Evolutionary conservation across 2,888 invertebrate genomes (phyloP), one percentile per base, ranked within the genome.

Genomic region (Isoperla grammatica): DNA sequence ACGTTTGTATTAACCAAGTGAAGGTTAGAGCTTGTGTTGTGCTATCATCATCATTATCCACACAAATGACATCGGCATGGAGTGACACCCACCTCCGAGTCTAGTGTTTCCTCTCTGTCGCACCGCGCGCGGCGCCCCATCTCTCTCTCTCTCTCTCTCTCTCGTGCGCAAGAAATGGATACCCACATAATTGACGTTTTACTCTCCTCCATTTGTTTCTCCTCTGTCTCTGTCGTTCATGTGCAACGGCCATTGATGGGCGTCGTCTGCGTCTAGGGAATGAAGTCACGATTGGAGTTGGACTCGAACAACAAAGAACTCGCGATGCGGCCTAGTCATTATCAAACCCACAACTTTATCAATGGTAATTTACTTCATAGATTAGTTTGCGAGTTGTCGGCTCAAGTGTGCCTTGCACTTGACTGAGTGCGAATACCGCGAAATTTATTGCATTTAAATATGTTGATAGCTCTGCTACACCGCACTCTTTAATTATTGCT

Each of bases 301-400:
- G 23, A 46, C 19, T 37, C 35, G 22, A 39, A 59, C 12, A 59
- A 56, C 60, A 60, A 56, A 60, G 60, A 39, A 45, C 40, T 39
- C 23, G 6, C 29, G n/a, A 29, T 48, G 54, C 54, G 43, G 54
- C 54, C 46, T 22, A 53, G 15, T 53, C 48, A 56, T 60, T 60
- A 40, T 40, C 42, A 29, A 45, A 40, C 48, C 49, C 60, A 60
- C 56, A 56, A 48, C 56, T 60, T 60, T 60, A 60, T 60, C 60
- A 60, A 48, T 48, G 55, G 22, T 56, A 49, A 55, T 59, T 54
- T 53, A 12, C 46, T 11, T 13, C 50, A 4, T 54, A n/a, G 54
- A 35, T 56, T 56, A 22, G 45, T 56, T 56, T 45, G n/a, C 13
- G 19, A 48, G 17, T 29, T 29, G 29, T 29, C 29, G 29, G 29